Evolutionary conservation across 2,888 invertebrate genomes (phyloP).

Genomic region (Ennomos fuscantarius): DNA sequence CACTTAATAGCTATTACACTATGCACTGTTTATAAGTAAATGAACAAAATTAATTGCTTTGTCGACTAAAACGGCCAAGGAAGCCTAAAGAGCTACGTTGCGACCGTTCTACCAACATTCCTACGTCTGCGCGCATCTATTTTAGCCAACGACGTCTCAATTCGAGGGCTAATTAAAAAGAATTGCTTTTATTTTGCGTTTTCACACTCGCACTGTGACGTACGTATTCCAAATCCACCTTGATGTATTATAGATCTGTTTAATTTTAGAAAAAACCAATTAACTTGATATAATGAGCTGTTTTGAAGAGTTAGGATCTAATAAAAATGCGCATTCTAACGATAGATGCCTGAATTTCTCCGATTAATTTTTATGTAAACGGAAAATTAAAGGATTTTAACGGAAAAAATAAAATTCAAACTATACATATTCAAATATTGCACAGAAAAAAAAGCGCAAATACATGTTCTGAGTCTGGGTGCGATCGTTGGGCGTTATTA

Average conservation of each 20-base stretch:
- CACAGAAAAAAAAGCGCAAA: no score
- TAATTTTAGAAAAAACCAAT: conserved; percentile 63
- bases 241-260: conserved; percentile 60
- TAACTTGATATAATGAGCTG: conserved; percentile 52
- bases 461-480: no score
- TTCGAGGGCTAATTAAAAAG: conserved; percentile 82
- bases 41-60: no score
- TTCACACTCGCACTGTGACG: conserved; percentile 76
- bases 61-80: no score
- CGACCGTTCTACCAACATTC: conserved; percentile 17
- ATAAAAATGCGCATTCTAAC: conserved; percentile 28
- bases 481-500: no score
- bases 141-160: conserved; percentile 68
- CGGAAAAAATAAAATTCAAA: no score
- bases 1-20: no score
- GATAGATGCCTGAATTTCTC: not conserved
- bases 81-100: not conserved
- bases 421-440: no score
- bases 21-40: no score
- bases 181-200: conserved; percentile 84
- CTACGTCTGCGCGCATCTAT: conserved; percentile 59
- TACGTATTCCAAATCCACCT: conserved; percentile 65
- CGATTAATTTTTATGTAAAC: no score
- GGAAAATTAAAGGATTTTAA: not conserved
- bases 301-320: conserved; percentile 37